phyloP scores from a whole-genome alignment of 2,113 vertebrate genomes.

The Lepus timidus region DNA sequence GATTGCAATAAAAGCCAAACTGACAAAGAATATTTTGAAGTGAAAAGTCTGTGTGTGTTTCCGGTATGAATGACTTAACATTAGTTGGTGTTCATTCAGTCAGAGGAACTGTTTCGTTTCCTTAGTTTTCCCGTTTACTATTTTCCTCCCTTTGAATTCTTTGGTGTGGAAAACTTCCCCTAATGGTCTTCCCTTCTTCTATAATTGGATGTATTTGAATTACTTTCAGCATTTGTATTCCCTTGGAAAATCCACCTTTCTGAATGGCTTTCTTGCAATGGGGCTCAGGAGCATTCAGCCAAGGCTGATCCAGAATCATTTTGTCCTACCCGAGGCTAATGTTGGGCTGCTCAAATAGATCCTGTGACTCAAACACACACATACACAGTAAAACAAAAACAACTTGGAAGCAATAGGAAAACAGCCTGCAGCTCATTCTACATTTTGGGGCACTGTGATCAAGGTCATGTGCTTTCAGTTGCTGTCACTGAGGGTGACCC shows the following conservation, averaged over 20 bases:
- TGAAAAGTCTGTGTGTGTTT: slow-evolving; percentile 6
- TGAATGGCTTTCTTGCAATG: background rate
- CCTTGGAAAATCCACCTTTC: slow-evolving; percentile 1
- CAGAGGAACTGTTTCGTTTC: slow-evolving; percentile 35
- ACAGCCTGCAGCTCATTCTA: background rate
- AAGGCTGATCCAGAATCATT: slow-evolving; percentile 6
- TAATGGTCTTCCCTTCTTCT: background rate
- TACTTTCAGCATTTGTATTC: slow-evolving; percentile 18
- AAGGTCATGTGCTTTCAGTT: background rate
- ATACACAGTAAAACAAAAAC: background rate
- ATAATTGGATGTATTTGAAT: slow-evolving; percentile 50
- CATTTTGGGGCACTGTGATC: background rate
- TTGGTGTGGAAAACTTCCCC: slow-evolving; percentile 15
- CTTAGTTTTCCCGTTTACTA: slow-evolving; percentile 1
- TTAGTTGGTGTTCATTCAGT: background rate
- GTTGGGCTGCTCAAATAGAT: background rate
- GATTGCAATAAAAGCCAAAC: background rate
- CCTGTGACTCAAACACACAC: background rate
- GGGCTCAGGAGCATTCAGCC: background rate
- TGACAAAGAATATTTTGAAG: slow-evolving; percentile 42
- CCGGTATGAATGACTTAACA: background rate
- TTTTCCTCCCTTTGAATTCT: slow-evolving; percentile 38
- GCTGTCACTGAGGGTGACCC: background rate
- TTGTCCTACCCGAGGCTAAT: background rate
- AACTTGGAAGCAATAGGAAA: slow-evolving; percentile 5